Evolutionary conservation across 2,797 vertebrate species (phyloP).

Genomic region (Eleutherodactylus coqui): DNA sequence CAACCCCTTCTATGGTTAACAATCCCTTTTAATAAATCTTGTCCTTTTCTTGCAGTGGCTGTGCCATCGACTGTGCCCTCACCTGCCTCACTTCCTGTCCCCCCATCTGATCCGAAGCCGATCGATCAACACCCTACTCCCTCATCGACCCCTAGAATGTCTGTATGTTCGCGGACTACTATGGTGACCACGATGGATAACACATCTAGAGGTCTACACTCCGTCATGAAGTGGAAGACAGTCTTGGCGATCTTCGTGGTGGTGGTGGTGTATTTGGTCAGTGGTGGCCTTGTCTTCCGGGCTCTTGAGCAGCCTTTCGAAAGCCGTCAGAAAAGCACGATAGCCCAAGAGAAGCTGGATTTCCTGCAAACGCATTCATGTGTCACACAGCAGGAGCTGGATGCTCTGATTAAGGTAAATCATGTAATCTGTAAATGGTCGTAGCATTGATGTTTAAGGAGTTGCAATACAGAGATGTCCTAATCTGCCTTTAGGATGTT

Average conservation of each 20-base stretch:
- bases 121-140: slow-evolving; percentile 77
- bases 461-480: neutral
- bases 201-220: slow-evolving; percentile 82
- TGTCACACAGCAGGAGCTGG: slow-evolving; percentile 86
- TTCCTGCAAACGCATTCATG: slow-evolving; percentile 90
- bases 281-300: slow-evolving; percentile 88
- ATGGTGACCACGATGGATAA: slow-evolving; percentile 90
- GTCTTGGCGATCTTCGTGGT: slow-evolving; percentile 93
- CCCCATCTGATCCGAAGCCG: slow-evolving; percentile 81
- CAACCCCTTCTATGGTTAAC: neutral
- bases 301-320: slow-evolving; percentile 93
- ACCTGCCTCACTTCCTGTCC: slow-evolving; percentile 79
- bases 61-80: slow-evolving; percentile 80
- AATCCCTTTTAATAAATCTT: slow-evolving; percentile 50
- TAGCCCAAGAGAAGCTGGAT: slow-evolving; percentile 87
- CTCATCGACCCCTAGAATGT: slow-evolving; percentile 75
- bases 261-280: slow-evolving; percentile 91
- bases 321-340: slow-evolving; percentile 88
- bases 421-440: slow-evolving; percentile 46
- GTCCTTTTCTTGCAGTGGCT: slow-evolving; percentile 84
- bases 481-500: neutral
- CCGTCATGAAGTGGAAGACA: slow-evolving; percentile 98
- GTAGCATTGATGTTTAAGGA: neutral
- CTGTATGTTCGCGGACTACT: slow-evolving; percentile 86
- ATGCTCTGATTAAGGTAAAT: slow-evolving; percentile 91